Conservation (phyloP, 2,888 invertebrate species). For the Autographa pulchrina region DNA sequence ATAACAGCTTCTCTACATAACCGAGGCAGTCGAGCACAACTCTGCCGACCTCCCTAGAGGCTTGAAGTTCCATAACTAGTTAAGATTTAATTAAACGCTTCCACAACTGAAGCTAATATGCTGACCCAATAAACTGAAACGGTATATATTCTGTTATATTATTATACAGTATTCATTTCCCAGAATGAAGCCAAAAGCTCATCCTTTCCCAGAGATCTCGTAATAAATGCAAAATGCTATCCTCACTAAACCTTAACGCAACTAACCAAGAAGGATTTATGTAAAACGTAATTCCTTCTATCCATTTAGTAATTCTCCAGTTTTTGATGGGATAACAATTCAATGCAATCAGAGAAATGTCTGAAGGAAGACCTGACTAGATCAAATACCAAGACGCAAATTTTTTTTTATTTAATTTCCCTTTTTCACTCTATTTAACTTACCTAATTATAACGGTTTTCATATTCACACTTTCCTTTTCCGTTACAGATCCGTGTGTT, state of each 20-base stretch:
- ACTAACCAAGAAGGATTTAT: background rate
- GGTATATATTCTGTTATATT: constrained; percentile 27
- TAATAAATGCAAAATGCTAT: constrained; percentile 4
- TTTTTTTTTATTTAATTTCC: too few relatives aligned
- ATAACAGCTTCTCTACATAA: constrained; percentile 27
- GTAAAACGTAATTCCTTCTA: background rate
- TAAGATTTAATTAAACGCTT: constrained; percentile 61
- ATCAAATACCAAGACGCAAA: too few relatives aligned
- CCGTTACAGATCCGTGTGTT: constrained; percentile 28
- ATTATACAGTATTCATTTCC: constrained; percentile 32
- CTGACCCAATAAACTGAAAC: constrained; percentile 53
- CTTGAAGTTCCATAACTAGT: constrained; percentile 54
- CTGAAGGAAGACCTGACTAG: too few relatives aligned
- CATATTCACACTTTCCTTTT: constrained; percentile 1
- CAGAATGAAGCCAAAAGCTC: background rate
- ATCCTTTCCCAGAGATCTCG: constrained; percentile 4
- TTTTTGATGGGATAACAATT: background rate
- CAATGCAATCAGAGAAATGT: background rate
- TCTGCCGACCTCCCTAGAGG: constrained; percentile 44
- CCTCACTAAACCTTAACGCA: background rate
- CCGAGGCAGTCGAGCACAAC: constrained; percentile 29
- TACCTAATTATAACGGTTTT: too few relatives aligned
- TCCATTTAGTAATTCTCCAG: background rate
- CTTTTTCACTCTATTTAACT: too few relatives aligned
- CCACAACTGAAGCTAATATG: constrained; percentile 57